phyloP scores from a whole-genome alignment of 2,113 vertebrate species.

The Syngnathus typhle region DNA sequence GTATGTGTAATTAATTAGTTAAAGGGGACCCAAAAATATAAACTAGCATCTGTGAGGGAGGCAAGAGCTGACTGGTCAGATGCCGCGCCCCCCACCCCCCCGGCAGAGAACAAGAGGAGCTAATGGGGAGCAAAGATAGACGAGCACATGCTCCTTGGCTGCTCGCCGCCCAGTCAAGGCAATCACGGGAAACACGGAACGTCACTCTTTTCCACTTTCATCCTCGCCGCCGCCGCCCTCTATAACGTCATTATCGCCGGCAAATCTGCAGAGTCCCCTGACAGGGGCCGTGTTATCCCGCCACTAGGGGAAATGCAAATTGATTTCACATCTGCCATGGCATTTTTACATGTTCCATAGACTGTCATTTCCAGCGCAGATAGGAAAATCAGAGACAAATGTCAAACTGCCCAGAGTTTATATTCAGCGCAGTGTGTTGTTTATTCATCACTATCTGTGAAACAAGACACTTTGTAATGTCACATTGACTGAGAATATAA shows the following conservation, averaged over 20 bases:
- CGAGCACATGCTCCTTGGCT: conserved; percentile 55
- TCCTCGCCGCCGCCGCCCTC: conserved; percentile 61
- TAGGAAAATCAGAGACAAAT: conserved; percentile 75
- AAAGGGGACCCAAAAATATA: conserved; percentile 9
- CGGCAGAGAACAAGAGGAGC: conserved; percentile 71
- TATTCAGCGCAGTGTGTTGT: conserved; percentile 62
- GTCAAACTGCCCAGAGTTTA: conserved; percentile 66
- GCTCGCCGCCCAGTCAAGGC: conserved; percentile 61
- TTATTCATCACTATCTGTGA: conserved; percentile 63
- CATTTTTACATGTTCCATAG: conserved; percentile 74
- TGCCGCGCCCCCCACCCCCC: conserved; percentile 66
- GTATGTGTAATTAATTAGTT: conserved; percentile 45
- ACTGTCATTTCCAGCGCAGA: conserved; percentile 70
- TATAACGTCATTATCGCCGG: conserved; percentile 73
- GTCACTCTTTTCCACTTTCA: conserved; percentile 71
- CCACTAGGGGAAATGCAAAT: conserved; percentile 76
- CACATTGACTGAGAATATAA: conserved; percentile 27
- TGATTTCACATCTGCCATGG: conserved; percentile 77
- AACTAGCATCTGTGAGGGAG: conserved; percentile 67
- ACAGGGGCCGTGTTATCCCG: conserved; percentile 71
- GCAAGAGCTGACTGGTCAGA: conserved; percentile 60
- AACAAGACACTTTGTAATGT: conserved; percentile 66
- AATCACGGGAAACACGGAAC: conserved; percentile 72
- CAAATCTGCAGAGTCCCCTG: conserved; percentile 70
- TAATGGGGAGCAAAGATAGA: conserved; percentile 73